Percentiles rank a stretch among this genome's conserved stretches.
These are phyloP conservation scores for Cyprinodon brontotheroides DNA, from an alignment of 2,113 vertebrate species.

Conservation along the genomic window DNA sequence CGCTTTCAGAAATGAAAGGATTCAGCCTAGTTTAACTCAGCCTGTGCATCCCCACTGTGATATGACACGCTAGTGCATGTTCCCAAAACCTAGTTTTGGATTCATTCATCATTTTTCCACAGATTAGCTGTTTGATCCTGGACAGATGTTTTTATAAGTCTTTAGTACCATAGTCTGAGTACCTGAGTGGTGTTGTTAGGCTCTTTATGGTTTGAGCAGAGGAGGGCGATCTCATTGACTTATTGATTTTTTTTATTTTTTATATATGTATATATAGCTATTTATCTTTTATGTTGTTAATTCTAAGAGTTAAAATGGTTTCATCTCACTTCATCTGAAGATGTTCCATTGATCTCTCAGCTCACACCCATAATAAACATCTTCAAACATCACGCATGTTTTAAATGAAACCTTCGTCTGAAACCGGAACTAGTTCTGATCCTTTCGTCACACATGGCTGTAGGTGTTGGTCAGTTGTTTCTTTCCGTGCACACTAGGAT, in stretches of 20 bases:
- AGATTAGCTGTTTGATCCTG: slow-evolving; percentile 2
- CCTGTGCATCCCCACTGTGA: not conserved
- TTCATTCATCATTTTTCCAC: not conserved
- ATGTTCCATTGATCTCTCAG: slow-evolving; percentile 25
- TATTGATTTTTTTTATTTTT: not conserved
- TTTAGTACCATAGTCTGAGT: not conserved
- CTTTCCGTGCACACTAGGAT: slow-evolving; percentile 26
- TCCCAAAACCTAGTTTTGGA: slow-evolving; percentile 3
- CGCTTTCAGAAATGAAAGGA: slow-evolving; percentile 27
- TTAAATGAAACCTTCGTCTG: slow-evolving; percentile 10
- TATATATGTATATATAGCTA: too few relatives aligned
- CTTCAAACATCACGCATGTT: slow-evolving; percentile 21
- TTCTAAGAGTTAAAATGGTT: slow-evolving; percentile 35
- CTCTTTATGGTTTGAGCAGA: not conserved
- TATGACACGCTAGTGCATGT: slow-evolving; percentile 11
- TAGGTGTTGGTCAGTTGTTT: not conserved
- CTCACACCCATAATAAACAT: slow-evolving; percentile 24
- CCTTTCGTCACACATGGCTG: not conserved
- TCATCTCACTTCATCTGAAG: slow-evolving; percentile 43
- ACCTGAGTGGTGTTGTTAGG: not conserved
- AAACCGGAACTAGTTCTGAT: slow-evolving; percentile 4
- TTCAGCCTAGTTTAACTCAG: slow-evolving; percentile 4
- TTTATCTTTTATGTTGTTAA: not conserved
- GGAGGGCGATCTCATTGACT: not conserved
- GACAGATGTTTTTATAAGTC: not conserved